Conservation (phyloP, 1,140 invertebrate genomes). For the Mycetomoellerius zeteki region DNA sequence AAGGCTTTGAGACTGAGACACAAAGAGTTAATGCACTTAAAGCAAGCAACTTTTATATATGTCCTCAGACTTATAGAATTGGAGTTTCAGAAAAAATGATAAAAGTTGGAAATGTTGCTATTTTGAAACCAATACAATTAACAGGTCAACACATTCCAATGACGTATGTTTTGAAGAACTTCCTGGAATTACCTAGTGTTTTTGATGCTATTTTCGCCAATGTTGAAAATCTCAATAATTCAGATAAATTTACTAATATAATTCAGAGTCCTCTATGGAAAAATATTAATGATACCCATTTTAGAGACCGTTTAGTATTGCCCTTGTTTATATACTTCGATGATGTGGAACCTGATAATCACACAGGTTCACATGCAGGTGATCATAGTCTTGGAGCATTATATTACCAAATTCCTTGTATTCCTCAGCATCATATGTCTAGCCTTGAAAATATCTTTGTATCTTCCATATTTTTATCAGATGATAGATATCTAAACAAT, state of each 20-base stretch:
- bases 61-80: conserved; percentile 19
- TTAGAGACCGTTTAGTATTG: not conserved
- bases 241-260: conserved; percentile 27
- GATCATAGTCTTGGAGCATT: conserved; percentile 23
- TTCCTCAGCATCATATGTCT: not conserved
- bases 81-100: conserved; percentile 11
- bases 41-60: conserved; percentile 4
- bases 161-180: not conserved
- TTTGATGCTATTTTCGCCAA: not conserved
- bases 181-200: conserved; percentile 15
- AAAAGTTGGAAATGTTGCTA: not conserved
- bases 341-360: conserved; percentile 20
- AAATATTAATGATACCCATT: conserved; percentile 5
- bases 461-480: conserved; percentile 2
- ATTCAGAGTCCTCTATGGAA: conserved; percentile 17
- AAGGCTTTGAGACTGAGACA: conserved; percentile 9
- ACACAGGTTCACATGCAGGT: conserved; percentile 13
- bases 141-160: conserved; percentile 33
- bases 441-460: conserved; percentile 26
- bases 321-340: conserved; percentile 13
- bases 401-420: conserved; percentile 22
- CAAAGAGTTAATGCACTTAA: conserved; percentile 20
- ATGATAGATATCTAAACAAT: not conserved
- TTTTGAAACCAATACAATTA: conserved; percentile 16
- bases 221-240: conserved; percentile 27